Conservation (phyloP, 2,888 invertebrate species). For the Dolichopus griseipennis region DNA sequence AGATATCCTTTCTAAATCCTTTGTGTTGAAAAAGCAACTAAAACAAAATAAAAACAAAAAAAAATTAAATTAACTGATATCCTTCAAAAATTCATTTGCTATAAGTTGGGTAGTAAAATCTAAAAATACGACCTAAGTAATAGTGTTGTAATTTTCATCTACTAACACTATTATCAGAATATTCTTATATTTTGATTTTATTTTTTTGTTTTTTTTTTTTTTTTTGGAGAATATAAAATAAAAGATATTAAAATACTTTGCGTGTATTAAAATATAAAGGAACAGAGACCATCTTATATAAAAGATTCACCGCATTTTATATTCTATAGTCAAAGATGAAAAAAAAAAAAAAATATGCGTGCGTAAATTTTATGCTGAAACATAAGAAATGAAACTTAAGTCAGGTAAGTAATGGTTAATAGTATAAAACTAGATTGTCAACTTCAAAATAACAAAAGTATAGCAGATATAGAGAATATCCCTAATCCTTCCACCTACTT, state of each 20-base stretch:
- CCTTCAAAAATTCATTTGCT: background rate
- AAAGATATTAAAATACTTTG: background rate
- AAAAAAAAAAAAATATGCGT: background rate
- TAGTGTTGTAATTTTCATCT: background rate
- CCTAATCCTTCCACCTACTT: constrained; percentile 11
- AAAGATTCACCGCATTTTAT: too few relatives aligned
- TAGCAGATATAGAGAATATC: constrained; percentile 1
- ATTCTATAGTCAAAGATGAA: too few relatives aligned
- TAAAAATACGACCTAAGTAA: background rate
- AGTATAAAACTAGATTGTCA: background rate
- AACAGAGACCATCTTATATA: too few relatives aligned
- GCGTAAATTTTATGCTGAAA: background rate
- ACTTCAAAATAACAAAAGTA: background rate
- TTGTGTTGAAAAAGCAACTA: background rate
- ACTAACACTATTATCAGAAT: too few relatives aligned
- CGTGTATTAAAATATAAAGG: background rate
- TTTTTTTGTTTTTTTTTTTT: background rate
- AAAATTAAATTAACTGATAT: background rate
- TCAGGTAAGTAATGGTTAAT: background rate
- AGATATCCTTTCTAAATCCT: too few relatives aligned
- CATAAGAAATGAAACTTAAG: background rate
- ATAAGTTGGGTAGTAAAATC: background rate
- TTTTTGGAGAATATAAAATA: background rate
- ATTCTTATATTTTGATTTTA: too few relatives aligned
- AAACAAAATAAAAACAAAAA: background rate